These are phyloP conservation scores for Hepsetus odoe DNA, from an alignment of 2,113 vertebrate species.

Conservation along the genomic window DNA sequence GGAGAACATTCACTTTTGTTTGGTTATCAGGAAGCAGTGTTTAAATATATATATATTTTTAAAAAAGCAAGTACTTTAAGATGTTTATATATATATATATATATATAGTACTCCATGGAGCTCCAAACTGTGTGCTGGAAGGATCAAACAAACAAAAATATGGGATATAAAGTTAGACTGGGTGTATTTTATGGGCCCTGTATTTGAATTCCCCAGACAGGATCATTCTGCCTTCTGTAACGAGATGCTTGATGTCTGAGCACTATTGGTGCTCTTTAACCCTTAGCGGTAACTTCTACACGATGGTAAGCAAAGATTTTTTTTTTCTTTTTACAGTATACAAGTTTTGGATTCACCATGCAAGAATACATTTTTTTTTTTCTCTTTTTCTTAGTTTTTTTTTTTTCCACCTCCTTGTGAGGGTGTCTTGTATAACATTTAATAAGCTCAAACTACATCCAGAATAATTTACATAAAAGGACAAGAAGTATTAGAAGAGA, in stretches of 20 bases:
- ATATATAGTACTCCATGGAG: conserved; percentile 58
- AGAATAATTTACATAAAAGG: conserved; percentile 99
- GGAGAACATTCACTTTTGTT: neutral
- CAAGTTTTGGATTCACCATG: conserved; percentile 97
- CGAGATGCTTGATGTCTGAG: conserved; percentile 74
- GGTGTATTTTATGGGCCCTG: conserved; percentile 82
- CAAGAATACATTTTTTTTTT: conserved; percentile 94
- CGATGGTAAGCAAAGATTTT: conserved; percentile 84
- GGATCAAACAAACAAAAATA: conserved; percentile 66
- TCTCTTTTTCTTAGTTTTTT: conserved; percentile 40
- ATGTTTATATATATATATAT: too few relatives aligned
- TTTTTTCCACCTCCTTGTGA: conserved; percentile 59
- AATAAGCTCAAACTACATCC: conserved; percentile 99
- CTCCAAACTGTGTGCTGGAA: conserved; percentile 64
- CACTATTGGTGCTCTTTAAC: conserved; percentile 89
- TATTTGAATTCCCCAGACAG: conserved; percentile 77
- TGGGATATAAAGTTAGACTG: conserved; percentile 57
- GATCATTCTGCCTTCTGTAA: conserved; percentile 70
- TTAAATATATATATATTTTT: neutral
- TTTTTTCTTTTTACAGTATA: conserved; percentile 87
- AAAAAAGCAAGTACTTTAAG: neutral
- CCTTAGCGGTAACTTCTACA: conserved; percentile 89
- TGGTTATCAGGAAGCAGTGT: neutral
- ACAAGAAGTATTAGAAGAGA: conserved; percentile 92
- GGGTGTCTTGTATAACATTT: conserved; percentile 95